phyloP scores from a whole-genome alignment of 2,888 invertebrate species.

The Salpingus planirostris region DNA sequence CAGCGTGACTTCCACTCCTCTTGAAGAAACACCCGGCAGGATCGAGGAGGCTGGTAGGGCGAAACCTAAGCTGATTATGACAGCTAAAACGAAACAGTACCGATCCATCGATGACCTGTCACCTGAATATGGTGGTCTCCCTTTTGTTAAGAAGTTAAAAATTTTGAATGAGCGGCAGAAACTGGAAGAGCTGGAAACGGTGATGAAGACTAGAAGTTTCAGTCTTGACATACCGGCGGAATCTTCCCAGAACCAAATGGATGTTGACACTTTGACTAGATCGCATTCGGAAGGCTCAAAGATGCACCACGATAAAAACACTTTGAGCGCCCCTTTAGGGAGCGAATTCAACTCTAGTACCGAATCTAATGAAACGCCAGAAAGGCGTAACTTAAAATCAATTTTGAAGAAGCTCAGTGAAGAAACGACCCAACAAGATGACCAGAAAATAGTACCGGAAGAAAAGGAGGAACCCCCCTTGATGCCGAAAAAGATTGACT shows the following conservation, averaged over 20 bases:
- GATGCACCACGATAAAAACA: conserved; percentile 46
- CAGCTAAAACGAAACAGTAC: conserved; percentile 55
- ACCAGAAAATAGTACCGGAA: too few species aligned
- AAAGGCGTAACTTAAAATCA: conserved; percentile 72
- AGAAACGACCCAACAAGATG: conserved; percentile 38
- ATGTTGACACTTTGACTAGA: conserved; percentile 54
- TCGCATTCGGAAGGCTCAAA: conserved; percentile 76
- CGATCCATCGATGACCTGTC: conserved; percentile 76
- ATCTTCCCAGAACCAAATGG: conserved; percentile 2
- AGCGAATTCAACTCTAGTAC: conserved; percentile 45
- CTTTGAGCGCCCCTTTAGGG: conserved; percentile 24
- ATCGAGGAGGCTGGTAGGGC: conserved; percentile 15
- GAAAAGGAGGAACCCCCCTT: conserved; percentile 3
- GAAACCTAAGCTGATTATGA: conserved; percentile 31
- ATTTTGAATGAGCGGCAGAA: conserved; percentile 83
- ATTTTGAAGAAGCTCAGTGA: conserved; percentile 77
- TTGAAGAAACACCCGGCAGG: conserved; percentile 10
- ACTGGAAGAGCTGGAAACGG: conserved; percentile 70
- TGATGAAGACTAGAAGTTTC: conserved; percentile 67
- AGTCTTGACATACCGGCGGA: conserved; percentile 63
- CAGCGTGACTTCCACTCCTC: conserved; percentile 13
- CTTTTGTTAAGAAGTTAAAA: conserved; percentile 81
- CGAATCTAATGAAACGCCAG: conserved; percentile 67
- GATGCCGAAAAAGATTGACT: conserved; percentile 36
- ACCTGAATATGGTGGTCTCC: conserved; percentile 77